phyloP scores from a whole-genome alignment of 92 coral and sea anemone species.

The Palythoa grandiflora region DNA sequence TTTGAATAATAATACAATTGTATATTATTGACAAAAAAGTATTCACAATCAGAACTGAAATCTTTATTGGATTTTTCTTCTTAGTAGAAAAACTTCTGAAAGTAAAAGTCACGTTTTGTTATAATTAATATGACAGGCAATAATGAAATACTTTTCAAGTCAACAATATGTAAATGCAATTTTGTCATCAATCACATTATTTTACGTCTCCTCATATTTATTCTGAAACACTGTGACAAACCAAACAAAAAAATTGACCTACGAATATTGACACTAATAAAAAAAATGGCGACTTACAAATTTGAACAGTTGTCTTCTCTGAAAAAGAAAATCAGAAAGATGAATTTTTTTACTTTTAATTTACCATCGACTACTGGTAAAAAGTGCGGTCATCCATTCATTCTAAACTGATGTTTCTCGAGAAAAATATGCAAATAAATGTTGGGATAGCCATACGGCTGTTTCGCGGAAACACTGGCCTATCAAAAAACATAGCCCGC shows the following conservation, averaged over 20 bases:
- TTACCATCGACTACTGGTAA: neutral
- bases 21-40: neutral
- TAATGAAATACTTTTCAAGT: neutral
- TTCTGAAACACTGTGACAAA: conserved; percentile 4
- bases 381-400: neutral
- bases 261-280: neutral
- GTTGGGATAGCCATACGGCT: neutral
- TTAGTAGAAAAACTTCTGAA: neutral
- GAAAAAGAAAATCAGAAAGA: neutral
- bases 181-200: neutral
- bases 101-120: too few relatives aligned
- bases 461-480: neutral
- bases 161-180: conserved; percentile 7
- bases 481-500: neutral
- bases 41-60: neutral
- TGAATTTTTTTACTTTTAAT: neutral
- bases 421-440: neutral
- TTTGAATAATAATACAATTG: neutral
- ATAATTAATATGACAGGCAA: neutral
- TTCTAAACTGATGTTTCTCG: neutral
- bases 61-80: neutral
- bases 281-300: neutral
- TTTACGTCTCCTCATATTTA: neutral
- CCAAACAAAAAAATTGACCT: neutral
- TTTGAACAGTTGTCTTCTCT: neutral